Evolutionary conservation across 2,797 vertebrate species (phyloP).

Genomic region (Myioborus miniatus): DNA sequence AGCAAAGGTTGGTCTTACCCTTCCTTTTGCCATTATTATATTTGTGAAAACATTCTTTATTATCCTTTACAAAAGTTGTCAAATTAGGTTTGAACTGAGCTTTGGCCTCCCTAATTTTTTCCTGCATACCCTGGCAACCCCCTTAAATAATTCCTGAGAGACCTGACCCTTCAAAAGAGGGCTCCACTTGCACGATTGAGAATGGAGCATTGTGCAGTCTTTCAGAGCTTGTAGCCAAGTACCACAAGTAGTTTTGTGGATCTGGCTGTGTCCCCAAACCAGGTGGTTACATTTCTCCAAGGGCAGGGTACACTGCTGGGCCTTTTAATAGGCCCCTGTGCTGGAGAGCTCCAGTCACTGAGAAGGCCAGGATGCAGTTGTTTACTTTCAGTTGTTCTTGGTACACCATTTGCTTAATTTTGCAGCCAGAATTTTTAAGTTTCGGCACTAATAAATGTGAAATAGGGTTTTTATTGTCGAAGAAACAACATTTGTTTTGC

Average conservation of each 20-base stretch:
- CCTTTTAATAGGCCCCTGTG: neutral
- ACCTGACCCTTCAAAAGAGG: neutral
- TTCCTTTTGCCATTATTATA: neutral
- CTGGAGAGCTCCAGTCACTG: neutral
- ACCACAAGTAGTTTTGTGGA: neutral
- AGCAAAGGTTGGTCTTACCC: neutral
- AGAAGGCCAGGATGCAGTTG: neutral
- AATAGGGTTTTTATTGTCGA: neutral
- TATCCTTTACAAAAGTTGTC: neutral
- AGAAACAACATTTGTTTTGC: neutral
- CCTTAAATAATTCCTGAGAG: neutral
- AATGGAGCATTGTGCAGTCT: conserved; percentile 1
- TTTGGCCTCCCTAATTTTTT: neutral
- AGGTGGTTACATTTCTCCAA: neutral
- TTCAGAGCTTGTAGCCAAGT: conserved; percentile 9
- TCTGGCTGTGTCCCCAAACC: conserved; percentile 8
- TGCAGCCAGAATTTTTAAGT: neutral
- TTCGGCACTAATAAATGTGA: neutral
- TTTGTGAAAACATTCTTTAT: neutral
- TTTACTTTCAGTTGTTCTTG: neutral
- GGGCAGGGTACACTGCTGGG: neutral
- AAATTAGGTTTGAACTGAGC: neutral
- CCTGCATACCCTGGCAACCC: neutral
- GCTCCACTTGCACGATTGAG: neutral
- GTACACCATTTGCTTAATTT: neutral